Percentiles rank a stretch among this genome's conserved stretches.
Evolutionary conservation across 2,113 vertebrate genomes (phyloP).

Genomic region (Microtus richardsoni): DNA sequence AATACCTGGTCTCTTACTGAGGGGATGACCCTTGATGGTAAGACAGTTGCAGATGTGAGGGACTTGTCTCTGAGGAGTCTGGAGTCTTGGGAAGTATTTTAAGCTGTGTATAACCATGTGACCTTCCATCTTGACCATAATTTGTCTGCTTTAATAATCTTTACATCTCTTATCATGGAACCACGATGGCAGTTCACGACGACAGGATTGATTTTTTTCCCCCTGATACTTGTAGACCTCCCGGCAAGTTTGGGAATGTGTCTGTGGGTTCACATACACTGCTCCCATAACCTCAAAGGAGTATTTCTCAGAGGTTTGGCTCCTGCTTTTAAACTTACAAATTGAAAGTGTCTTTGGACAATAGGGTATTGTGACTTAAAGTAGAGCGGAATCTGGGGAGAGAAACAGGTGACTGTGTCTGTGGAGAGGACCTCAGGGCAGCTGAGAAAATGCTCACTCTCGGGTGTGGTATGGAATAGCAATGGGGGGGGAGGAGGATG

Average conservation of each 20-base stretch:
- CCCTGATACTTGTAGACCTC: neutral
- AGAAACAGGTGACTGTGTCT: neutral
- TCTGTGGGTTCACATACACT: neutral
- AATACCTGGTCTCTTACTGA: neutral
- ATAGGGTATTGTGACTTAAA: neutral
- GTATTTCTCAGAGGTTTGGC: slow-evolving; percentile 13
- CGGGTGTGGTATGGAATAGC: slow-evolving; percentile 14
- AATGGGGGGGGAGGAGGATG: neutral
- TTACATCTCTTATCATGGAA: neutral
- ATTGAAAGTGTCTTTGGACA: slow-evolving; percentile 31
- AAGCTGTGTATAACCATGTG: neutral
- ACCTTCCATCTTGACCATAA: slow-evolving; percentile 25
- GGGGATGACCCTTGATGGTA: neutral
- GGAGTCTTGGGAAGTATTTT: neutral
- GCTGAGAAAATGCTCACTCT: neutral
- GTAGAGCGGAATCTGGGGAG: neutral
- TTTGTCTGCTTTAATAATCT: slow-evolving; percentile 54
- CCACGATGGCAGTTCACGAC: neutral
- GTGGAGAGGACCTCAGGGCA: neutral
- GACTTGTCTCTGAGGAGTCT: neutral
- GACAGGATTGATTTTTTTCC: neutral
- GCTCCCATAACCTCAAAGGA: neutral
- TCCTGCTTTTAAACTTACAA: slow-evolving; percentile 26
- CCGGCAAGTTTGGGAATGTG: neutral
- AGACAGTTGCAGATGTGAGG: neutral